Evolutionary conservation across 2,113 vertebrate species (phyloP).

Genomic region (Polypterus senegalus): DNA sequence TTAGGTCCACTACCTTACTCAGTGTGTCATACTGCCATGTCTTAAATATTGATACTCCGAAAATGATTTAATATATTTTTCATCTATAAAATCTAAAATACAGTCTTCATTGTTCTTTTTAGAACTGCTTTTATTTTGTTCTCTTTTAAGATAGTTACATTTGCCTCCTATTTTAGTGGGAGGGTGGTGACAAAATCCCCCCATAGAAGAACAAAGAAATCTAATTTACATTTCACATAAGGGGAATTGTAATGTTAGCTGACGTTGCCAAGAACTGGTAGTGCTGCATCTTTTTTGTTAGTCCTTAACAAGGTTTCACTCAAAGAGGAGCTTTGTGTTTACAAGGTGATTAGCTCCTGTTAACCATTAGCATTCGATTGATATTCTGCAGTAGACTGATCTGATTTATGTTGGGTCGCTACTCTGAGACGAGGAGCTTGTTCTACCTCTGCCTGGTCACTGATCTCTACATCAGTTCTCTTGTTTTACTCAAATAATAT

Average conservation of each 20-base stretch:
- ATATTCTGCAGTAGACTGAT: too few species aligned
- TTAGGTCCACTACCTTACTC: too few species aligned
- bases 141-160: too few species aligned
- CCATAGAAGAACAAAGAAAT: slow-evolving; percentile 29
- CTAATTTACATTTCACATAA: slow-evolving; percentile 21
- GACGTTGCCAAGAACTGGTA: slow-evolving; percentile 17
- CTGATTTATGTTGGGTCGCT: slow-evolving; percentile 11
- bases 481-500: slow-evolving; percentile 22
- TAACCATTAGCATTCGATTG: slow-evolving; percentile 22
- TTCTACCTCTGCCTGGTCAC: slow-evolving; percentile 9
- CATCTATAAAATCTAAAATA: too few species aligned
- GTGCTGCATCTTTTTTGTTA: slow-evolving; percentile 22
- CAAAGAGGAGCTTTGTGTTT: slow-evolving; percentile 25
- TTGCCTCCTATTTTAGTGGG: too few species aligned
- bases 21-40: too few species aligned
- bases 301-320: slow-evolving; percentile 17
- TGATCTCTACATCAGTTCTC: slow-evolving; percentile 15
- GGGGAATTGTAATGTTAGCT: slow-evolving; percentile 24
- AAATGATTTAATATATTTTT: too few species aligned
- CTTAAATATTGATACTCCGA: too few species aligned
- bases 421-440: not conserved
- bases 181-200: too few species aligned
- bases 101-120: too few species aligned
- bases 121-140: too few species aligned
- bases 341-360: slow-evolving; percentile 24